These are phyloP conservation scores for Tolypeutes matacus DNA, from an alignment of 2,797 vertebrate species.

Conservation along the genomic window DNA sequence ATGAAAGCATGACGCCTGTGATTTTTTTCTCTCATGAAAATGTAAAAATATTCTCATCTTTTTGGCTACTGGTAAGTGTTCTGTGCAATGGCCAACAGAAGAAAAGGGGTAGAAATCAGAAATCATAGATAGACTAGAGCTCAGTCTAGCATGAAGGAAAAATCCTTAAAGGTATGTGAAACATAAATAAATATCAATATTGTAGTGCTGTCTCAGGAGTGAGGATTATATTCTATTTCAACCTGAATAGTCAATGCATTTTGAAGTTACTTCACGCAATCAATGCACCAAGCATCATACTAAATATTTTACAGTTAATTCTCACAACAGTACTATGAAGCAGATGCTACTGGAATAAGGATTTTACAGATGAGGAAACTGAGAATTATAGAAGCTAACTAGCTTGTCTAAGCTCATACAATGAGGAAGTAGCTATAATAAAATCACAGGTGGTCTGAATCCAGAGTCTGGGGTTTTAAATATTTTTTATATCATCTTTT, in stretches of 20 bases:
- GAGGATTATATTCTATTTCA: neutral
- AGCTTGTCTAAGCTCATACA: neutral
- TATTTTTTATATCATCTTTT: neutral
- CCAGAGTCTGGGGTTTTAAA: neutral
- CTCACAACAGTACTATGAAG: neutral
- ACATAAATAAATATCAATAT: neutral
- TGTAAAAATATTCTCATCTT: neutral
- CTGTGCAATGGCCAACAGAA: neutral
- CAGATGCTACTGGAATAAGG: neutral
- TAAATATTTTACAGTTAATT: neutral
- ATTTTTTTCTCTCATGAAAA: neutral
- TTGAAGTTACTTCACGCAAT: neutral
- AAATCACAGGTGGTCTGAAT: neutral
- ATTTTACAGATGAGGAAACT: neutral
- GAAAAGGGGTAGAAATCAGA: neutral
- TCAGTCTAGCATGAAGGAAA: neutral
- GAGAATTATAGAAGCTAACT: neutral
- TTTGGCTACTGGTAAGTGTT: constrained; percentile 14
- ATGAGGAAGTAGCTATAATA: neutral
- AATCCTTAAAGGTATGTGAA: neutral
- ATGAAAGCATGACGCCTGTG: neutral
- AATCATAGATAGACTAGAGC: neutral
- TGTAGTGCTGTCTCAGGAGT: neutral
- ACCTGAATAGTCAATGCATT: neutral
- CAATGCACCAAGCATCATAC: neutral